Evolutionary conservation across 2,888 invertebrate species (phyloP), one percentile per base, ranked within the genome.

Genomic region (Thera obeliscata): DNA sequence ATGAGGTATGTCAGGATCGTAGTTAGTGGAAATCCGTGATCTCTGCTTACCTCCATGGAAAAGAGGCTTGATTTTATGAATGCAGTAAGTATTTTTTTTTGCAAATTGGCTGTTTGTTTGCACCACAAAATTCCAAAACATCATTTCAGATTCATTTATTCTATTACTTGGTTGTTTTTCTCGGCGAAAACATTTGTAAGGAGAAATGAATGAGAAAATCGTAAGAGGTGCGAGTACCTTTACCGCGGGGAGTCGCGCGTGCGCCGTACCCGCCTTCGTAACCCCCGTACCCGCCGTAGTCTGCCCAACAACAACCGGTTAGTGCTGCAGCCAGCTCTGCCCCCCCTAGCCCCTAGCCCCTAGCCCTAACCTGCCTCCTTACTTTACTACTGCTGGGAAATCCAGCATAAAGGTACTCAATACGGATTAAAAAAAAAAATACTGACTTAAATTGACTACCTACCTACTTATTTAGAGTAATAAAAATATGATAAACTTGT

Each of bases 181-280:
- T 61, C 36, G 41, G 41, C 61, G 67, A 72, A 70, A 73, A 72
- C 67, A 71, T 74, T 73, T 67, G 71, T 64, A 64, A 69, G 68
- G 69, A 66, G 63, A 69, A 66, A 66, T 72, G 65, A 58, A 69
- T 54, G 72, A 71, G 72, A 74, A 69, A 61, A 70, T 59, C 61
- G 62, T 60, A 67, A 67, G 67, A 72, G 80, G 73, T 79, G 85
- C 84, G 86, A 83, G 94, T 97, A 97, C 97, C 97, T 97, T 97
- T 97, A 94, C 96, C 96, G 95, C 97, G 96, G 94, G 96, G 96
- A 94, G 96, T 95, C 94, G 96, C 95, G 94, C 97, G 96, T 94
- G 96, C 97, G 95, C 96, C 96, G 91, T 97, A 97, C 95, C 97
- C 97, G 95, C 97, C 96, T 94, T 97, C 96, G 95, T 96, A 97